Evolutionary conservation across 2,113 vertebrate genomes (phyloP).

Genomic region (Rhinopomastus cyanomelas): DNA sequence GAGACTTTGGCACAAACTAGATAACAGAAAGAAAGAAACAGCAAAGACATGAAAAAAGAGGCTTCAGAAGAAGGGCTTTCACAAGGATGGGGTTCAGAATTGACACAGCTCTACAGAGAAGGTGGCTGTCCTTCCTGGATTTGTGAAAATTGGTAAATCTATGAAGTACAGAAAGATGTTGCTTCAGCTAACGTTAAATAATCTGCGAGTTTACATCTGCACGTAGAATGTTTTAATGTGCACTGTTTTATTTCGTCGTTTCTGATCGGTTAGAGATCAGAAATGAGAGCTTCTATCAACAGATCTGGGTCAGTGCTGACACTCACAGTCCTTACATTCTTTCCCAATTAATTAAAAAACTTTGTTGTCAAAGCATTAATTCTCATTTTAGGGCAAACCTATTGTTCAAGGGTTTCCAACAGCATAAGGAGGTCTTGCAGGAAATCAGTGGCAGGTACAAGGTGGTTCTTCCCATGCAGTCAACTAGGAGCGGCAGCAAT

Average conservation of each 20-base stretch:
- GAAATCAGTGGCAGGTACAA: background rate
- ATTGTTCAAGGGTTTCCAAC: background rate
- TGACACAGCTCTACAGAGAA: background rate
- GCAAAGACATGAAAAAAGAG: background rate
- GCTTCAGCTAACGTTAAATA: background rate
- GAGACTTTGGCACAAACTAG: background rate
- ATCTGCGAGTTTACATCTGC: background rate
- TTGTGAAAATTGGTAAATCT: background rate
- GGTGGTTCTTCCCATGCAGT: background rate
- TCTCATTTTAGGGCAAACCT: background rate
- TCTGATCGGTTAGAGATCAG: background rate
- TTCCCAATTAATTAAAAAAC: background rate
- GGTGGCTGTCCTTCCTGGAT: background rate
- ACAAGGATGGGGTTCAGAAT: background rate
- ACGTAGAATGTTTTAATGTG: background rate
- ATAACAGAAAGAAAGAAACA: background rate
- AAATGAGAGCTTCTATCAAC: slow-evolving; percentile 12
- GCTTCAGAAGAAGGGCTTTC: background rate
- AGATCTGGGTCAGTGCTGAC: background rate
- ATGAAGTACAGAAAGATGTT: background rate
- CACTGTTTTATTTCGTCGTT: background rate
- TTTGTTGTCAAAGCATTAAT: background rate
- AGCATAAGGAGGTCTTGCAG: background rate
- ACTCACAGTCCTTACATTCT: background rate
- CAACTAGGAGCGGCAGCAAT: background rate